These are phyloP conservation scores for Orthosia cruda DNA, from an alignment of 2,888 invertebrate genomes.

Conservation along the genomic window DNA sequence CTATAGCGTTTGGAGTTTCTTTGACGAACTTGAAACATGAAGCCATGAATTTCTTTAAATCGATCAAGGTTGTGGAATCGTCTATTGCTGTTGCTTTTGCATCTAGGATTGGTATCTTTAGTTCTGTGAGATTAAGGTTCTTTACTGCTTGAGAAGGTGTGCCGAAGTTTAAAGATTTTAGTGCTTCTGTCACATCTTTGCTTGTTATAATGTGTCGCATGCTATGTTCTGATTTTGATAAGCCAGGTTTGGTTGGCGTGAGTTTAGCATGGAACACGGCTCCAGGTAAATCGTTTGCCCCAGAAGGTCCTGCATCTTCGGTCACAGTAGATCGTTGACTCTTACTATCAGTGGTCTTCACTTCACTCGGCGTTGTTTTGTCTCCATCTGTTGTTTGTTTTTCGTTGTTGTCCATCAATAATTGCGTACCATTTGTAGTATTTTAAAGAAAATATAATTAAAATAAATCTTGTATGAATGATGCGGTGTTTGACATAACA, in stretches of 20 bases:
- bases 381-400: conserved; percentile 74
- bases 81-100: conserved; percentile 68
- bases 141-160: conserved; percentile 70
- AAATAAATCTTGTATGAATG: conserved; percentile 69
- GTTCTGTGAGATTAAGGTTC: conserved; percentile 77
- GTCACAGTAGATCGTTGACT: conserved; percentile 53
- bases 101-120: conserved; percentile 79
- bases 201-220: conserved; percentile 84
- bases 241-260: conserved; percentile 75
- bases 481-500: conserved; percentile 67
- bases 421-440: conserved; percentile 79
- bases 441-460: conserved; percentile 73
- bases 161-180: conserved; percentile 83
- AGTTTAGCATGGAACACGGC: conserved; percentile 73
- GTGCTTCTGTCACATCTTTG: conserved; percentile 84
- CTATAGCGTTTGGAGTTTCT: conserved; percentile 70
- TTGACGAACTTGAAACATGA: conserved; percentile 85
- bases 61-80: conserved; percentile 80
- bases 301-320: conserved; percentile 87
- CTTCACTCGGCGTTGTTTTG: conserved; percentile 71
- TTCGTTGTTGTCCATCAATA: conserved; percentile 86
- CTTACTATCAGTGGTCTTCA: conserved; percentile 60
- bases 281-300: conserved; percentile 80
- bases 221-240: conserved; percentile 88
- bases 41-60: conserved; percentile 86